These are phyloP conservation scores for Phymatocera aterrima DNA, from an alignment of 2,888 invertebrate genomes.

Conservation along the genomic window DNA sequence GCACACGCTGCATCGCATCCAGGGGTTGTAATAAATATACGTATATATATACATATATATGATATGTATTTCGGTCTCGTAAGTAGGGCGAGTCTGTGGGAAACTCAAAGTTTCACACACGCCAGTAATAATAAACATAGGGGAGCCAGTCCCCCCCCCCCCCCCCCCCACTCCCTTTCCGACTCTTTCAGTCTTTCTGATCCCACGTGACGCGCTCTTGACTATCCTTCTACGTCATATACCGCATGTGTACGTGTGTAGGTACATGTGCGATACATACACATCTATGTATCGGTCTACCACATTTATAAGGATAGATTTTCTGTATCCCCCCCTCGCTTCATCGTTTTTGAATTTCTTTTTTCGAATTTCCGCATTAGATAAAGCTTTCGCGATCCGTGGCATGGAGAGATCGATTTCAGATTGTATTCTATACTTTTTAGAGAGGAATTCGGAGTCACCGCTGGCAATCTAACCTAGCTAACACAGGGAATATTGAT, in stretches of 20 bases:
- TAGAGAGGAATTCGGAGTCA: no score
- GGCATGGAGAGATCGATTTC: no score
- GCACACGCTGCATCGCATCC: constrained; percentile 38
- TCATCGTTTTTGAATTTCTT: no score
- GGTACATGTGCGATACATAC: neutral
- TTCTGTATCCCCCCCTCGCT: no score
- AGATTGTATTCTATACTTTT: no score
- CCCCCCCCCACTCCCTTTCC: neutral
- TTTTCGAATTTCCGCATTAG: neutral
- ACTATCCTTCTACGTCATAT: neutral
- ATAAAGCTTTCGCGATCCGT: neutral
- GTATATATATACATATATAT: neutral
- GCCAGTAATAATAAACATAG: constrained; percentile 60
- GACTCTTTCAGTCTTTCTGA: constrained; percentile 7
- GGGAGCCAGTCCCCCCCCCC: constrained; percentile 38
- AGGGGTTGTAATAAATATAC: constrained; percentile 43
- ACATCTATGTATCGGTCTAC: neutral
- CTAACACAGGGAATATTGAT: no score
- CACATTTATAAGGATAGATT: neutral
- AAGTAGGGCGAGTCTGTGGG: constrained; percentile 57
- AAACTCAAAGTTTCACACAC: constrained; percentile 62
- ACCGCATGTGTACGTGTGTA: neutral
- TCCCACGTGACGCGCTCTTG: constrained; percentile 15
- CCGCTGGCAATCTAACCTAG: no score
- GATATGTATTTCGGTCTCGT: neutral